Base-by-base conservation (phyloP, 2,888 invertebrate species). In the Deroplatys truncata region DNA sequence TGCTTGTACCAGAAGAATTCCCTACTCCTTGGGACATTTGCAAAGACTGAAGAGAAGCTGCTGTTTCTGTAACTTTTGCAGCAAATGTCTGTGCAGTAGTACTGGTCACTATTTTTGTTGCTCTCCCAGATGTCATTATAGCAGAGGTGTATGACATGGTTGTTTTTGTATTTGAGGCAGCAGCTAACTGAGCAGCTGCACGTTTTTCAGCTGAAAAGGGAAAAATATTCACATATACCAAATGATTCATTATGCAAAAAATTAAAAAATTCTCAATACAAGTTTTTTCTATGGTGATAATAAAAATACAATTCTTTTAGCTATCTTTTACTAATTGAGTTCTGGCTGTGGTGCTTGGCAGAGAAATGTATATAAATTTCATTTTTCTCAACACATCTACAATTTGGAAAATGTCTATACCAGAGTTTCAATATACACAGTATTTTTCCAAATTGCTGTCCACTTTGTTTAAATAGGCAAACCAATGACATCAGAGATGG, bases 61-160 rank as follows among this genome's bases (percentile, higher is more conserved):
- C 93, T 92, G 94, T 93, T 93, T 96, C 95, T 15, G 96, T 96
- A 89, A 97, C 94, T 93, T 97, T 97, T 89, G 96, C 96, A 28
- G 97, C 97, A 93, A 97, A 97, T 2, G 96, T 96, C 93, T 96
- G 96, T 86, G 95, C 94, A n/a, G 96, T 94, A 89, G 95, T 94
- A 91, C 95, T 95, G 89, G 95, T 90, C 25, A 91, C 91, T 28
- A 93, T 92, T 91, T 93, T 93, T 82, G 93, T 92, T 83, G 93
- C 92, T 91, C 94, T 93, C 83, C 95, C 94, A 29, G 94, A 93
- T 43, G 95, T 94, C 94, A 95, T 94, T 90, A 95, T 94, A 83
- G 94, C 94, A 90, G 94, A 94, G 15, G 95, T 95, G 91, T 95
- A 95, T 1, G 95, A 95, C 94, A 95, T 94, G 28, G 95, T 95